phyloP scores from a whole-genome alignment of 2,888 invertebrate genomes.

The Tyria jacobaeae region DNA sequence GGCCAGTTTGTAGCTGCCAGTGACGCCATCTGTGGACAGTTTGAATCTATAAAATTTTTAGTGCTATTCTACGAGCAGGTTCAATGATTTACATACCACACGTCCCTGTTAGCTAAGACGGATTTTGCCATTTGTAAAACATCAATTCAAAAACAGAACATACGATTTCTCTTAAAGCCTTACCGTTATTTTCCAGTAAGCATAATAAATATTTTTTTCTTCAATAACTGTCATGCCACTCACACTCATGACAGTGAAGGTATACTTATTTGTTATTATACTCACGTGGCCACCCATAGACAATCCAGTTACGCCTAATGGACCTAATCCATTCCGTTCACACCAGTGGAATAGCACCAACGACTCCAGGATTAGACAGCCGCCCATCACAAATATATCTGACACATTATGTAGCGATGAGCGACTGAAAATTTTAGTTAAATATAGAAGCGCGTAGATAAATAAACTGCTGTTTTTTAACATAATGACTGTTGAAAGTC shows the following conservation, averaged over 20 bases:
- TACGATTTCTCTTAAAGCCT: not conserved
- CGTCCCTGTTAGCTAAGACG: no score
- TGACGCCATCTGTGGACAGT: constrained; percentile 95
- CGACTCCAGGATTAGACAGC: constrained; percentile 97
- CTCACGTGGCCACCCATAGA: constrained; percentile 99
- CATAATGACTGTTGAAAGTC: constrained; percentile 7
- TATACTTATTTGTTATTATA: no score
- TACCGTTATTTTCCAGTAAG: constrained; percentile 1
- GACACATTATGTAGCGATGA: constrained; percentile 98
- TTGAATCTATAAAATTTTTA: not conserved
- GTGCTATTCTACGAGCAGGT: not conserved
- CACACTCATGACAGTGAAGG: not conserved
- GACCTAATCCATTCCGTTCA: constrained; percentile 95
- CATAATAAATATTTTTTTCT: not conserved
- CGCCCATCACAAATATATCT: constrained; percentile 99
- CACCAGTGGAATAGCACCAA: constrained; percentile 97
- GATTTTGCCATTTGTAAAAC: no score
- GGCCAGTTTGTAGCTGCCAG: constrained; percentile 98
- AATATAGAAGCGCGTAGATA: not conserved
- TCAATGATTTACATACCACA: no score
- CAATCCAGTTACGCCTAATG: constrained; percentile 97
- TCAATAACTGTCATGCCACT: not conserved
- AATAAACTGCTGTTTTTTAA: not conserved
- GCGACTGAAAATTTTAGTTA: constrained; percentile 84
- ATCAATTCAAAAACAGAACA: no score